These are phyloP conservation scores for Crotophaga sulcirostris DNA, from an alignment of 2,113 vertebrate species.

Conservation along the genomic window DNA sequence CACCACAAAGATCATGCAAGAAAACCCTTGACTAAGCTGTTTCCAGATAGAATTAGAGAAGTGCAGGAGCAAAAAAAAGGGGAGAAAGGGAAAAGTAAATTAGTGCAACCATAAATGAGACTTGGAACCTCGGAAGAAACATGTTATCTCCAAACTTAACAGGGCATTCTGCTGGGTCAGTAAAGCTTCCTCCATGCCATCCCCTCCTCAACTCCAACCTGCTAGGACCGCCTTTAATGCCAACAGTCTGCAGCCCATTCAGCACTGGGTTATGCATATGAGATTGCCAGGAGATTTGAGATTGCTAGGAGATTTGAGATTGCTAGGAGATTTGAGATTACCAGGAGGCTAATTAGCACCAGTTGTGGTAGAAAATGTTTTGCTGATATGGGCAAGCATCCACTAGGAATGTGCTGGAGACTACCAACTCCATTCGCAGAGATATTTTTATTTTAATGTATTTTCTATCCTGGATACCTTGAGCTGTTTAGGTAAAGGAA, in stretches of 20 bases:
- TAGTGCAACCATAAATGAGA: background rate
- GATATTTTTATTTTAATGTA: background rate
- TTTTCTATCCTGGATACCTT: background rate
- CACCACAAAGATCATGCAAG: background rate
- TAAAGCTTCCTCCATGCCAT: background rate
- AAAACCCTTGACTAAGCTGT: background rate
- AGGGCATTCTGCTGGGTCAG: background rate
- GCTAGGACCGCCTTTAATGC: background rate
- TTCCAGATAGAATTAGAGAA: background rate
- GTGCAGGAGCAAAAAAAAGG: background rate
- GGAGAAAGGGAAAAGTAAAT: background rate
- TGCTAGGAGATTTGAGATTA: too few species aligned
- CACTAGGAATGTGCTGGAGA: background rate
- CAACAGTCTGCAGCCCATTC: background rate
- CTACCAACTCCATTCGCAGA: background rate
- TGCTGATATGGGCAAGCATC: background rate
- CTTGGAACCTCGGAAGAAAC: background rate
- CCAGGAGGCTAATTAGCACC: background rate
- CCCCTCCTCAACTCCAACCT: background rate
- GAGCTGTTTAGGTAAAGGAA: conserved; percentile 18
- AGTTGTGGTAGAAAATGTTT: background rate
- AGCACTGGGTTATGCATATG: background rate
- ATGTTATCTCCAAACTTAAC: background rate
- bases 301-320: too few species aligned
- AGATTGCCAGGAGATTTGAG: too few species aligned